Percentiles rank a stretch among this genome's conserved stretches.
phyloP scores from a whole-genome alignment of 2,797 vertebrate species.

The Gastrophryne carolinensis region DNA sequence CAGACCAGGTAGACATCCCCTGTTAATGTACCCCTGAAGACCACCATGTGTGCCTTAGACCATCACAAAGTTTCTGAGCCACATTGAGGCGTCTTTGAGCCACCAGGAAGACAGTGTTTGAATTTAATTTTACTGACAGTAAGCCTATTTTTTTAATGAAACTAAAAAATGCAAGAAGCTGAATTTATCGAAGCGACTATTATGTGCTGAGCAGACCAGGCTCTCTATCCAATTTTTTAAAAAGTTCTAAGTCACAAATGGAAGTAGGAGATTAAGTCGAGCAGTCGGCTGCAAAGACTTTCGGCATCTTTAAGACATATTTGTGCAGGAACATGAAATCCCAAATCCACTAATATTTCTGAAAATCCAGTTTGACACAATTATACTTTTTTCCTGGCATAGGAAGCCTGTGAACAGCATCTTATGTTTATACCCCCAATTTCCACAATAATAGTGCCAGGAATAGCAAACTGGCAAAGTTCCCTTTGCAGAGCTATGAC shows the following conservation, averaged over 20 bases:
- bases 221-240: no score
- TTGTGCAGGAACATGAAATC: conserved; percentile 41
- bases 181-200: background rate
- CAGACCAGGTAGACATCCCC: no score
- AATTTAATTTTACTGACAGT: no score
- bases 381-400: conserved; percentile 51
- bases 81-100: no score
- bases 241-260: conserved; percentile 16
- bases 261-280: conserved; percentile 26
- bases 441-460: conserved; percentile 52
- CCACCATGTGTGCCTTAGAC: no score
- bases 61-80: no score
- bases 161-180: background rate
- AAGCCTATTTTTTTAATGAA: no score
- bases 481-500: conserved; percentile 44
- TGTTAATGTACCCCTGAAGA: no score
- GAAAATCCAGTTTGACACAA: conserved; percentile 48
- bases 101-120: no score
- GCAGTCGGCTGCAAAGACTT: conserved; percentile 1
- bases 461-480: conserved; percentile 48
- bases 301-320: conserved; percentile 27
- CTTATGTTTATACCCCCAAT: conserved; percentile 51
- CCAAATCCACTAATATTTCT: conserved; percentile 38
- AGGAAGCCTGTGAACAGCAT: conserved; percentile 43
- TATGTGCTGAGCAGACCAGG: background rate